Evolutionary conservation across 2,888 invertebrate species (phyloP), one percentile per base, ranked within the genome.

Genomic region (Drosophila affinis): DNA sequence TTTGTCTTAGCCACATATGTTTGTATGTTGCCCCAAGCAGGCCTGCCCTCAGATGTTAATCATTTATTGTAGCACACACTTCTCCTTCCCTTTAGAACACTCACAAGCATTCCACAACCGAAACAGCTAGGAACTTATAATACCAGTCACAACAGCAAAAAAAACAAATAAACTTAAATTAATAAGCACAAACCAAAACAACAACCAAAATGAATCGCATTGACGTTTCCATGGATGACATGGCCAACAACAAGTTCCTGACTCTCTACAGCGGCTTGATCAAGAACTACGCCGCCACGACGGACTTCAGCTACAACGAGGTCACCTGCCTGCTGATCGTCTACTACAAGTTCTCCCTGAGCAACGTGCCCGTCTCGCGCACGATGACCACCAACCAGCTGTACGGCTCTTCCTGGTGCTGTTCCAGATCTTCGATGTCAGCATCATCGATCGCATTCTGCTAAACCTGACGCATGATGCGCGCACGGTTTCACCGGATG

Each of bases 391-490:
- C 92, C 70, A 87, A 92, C 18, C 95, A 95, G 89, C 94, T 95
- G 75, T 91, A 94, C 27, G 94, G 94, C 65, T 95, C 0, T 92
- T 95, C 0, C 94, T 95, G 79, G 94, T 93, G 2, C 93, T 94
- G 0, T 94, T 96, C 56, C 94, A 95, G 18, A 95, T 96, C 93
- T 95, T 95, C 0, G 96, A 96, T 83, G 94, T 95, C 53, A 93
- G 93, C 51, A 93, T 95, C 89, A 94, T 95, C 92, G 94, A 95
- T 76, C 92, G 94, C 0, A 94, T 95, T 10, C 93, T 95, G 92
- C 92, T 94, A 6, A 93, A 94, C 0, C 89, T 95, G 29, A 94
- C 94, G 60, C 91, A 93, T 27, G 94, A 94, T 12, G 93, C 94
- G 17, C 81, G 81, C 24, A 48, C 81, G 27, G 76, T 90, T 1